Evolutionary conservation across 1,140 invertebrate species (phyloP).

Genomic region (Brachionus paranguensis): DNA sequence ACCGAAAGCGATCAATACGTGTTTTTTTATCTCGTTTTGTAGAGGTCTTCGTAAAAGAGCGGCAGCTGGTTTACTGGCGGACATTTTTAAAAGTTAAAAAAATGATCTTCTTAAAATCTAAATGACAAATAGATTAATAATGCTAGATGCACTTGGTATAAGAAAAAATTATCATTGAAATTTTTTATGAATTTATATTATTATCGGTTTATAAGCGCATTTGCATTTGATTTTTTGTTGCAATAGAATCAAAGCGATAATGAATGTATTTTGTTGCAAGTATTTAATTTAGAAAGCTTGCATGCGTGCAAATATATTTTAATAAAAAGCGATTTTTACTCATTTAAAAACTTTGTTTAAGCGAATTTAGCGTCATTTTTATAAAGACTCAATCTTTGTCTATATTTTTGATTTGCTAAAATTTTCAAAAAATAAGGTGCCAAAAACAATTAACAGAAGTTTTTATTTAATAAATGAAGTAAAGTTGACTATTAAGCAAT

Average conservation of each 20-base stretch:
- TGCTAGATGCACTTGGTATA: not conserved
- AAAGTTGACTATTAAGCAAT: too few relatives aligned
- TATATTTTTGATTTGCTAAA: not conserved
- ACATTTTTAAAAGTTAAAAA: conserved; percentile 14
- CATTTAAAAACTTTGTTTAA: not conserved
- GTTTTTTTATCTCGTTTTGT: conserved; percentile 21
- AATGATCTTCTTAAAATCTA: not conserved
- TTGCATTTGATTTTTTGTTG: conserved; percentile 1
- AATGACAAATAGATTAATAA: not conserved
- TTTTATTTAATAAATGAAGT: not conserved
- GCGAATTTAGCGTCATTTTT: not conserved
- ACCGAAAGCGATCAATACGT: conserved; percentile 2
- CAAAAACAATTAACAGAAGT: not conserved
- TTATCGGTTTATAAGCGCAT: conserved; percentile 29
- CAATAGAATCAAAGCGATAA: not conserved
- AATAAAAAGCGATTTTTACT: not conserved
- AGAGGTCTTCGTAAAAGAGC: conserved; percentile 11
- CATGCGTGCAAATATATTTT: not conserved
- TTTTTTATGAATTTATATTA: conserved; percentile 5
- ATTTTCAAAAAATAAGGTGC: too few relatives aligned
- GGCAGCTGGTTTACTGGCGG: conserved; percentile 11
- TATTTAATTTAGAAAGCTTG: not conserved
- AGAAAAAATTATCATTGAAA: conserved; percentile 13
- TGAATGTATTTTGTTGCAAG: not conserved
- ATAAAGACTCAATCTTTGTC: not conserved